A percentile compares a stretch with the other conserved stretches of the same genome.
These are phyloP conservation scores for Scaptomyza montana DNA, from an alignment of 1,140 invertebrate genomes.

Conservation along the genomic window DNA sequence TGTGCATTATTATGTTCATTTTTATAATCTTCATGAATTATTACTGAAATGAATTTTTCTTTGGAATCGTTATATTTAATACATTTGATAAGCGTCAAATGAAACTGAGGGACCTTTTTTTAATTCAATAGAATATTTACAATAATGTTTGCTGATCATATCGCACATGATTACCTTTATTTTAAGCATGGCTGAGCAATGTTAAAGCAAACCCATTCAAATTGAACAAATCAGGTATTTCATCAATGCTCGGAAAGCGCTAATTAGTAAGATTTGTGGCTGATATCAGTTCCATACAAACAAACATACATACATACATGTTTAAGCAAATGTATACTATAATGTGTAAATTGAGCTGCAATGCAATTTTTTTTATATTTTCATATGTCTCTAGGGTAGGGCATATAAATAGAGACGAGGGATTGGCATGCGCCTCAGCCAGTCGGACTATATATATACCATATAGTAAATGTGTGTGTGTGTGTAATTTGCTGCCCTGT, in stretches of 20 bases:
- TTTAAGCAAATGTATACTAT: neutral
- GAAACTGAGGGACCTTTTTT: too few species aligned
- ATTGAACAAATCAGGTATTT: conserved; percentile 3
- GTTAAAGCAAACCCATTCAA: neutral
- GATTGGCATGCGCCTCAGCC: conserved; percentile 17
- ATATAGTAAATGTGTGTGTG: conserved; percentile 2
- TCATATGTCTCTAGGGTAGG: conserved; percentile 54
- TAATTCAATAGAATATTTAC: too few species aligned
- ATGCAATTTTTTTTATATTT: conserved; percentile 41
- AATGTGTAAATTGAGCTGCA: conserved; percentile 31
- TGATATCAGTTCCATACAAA: neutral
- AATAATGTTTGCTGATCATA: too few species aligned
- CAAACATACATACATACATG: neutral
- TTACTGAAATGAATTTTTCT: too few species aligned
- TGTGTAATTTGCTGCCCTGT: neutral
- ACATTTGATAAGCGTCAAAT: too few species aligned
- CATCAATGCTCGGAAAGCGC: neutral
- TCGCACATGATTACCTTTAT: neutral
- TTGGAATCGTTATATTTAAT: too few species aligned
- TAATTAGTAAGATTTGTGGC: conserved; percentile 5
- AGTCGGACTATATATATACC: conserved; percentile 14
- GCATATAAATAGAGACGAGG: conserved; percentile 58
- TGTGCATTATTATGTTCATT: too few species aligned
- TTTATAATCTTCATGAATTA: too few species aligned
- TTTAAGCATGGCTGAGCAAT: neutral